phyloP scores from a whole-genome alignment of 30 jellyfish, hydroid and myxozoan species.

The Pseudorhiza aurosa region DNA sequence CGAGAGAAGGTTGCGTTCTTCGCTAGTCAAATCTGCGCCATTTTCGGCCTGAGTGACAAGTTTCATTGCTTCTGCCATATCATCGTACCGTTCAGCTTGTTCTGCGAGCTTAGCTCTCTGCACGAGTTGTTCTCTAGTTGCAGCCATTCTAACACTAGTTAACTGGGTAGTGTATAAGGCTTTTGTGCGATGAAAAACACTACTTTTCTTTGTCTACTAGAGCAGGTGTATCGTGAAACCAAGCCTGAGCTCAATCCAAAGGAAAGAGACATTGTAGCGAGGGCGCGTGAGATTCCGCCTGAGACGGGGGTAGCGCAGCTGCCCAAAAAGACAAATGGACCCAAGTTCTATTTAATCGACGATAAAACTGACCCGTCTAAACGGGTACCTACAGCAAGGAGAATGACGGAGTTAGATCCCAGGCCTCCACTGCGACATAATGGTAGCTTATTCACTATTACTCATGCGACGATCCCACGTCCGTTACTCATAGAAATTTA shows the following conservation, averaged over 20 bases:
- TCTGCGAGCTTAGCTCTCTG: constrained; percentile 94
- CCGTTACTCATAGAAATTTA: too few relatives aligned
- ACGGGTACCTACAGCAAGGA: constrained; percentile 1
- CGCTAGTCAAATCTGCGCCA: constrained; percentile 84
- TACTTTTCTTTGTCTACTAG: constrained; percentile 21
- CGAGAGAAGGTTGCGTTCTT: constrained; percentile 93
- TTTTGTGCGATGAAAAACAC: constrained; percentile 26
- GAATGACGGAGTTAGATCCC: constrained; percentile 9
- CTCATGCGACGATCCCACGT: too few relatives aligned
- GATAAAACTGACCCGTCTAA: constrained; percentile 2
- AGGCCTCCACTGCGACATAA: neutral
- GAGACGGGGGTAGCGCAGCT: constrained; percentile 35
- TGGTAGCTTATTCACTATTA: constrained; percentile 1
- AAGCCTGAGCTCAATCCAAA: constrained; percentile 50
- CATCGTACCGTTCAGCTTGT: constrained; percentile 99
- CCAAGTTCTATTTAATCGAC: neutral
- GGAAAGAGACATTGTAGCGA: constrained; percentile 48
- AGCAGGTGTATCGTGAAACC: constrained; percentile 59
- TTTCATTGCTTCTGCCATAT: constrained; percentile 97
- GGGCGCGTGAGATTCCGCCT: constrained; percentile 62
- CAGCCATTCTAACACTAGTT: constrained; percentile 58
- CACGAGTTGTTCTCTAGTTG: constrained; percentile 66
- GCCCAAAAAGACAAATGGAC: neutral
- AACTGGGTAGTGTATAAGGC: constrained; percentile 12
- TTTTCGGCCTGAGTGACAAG: constrained; percentile 74